Evolutionary conservation across 2,888 invertebrate genomes (phyloP).

Genomic region (Cephalotes varians): DNA sequence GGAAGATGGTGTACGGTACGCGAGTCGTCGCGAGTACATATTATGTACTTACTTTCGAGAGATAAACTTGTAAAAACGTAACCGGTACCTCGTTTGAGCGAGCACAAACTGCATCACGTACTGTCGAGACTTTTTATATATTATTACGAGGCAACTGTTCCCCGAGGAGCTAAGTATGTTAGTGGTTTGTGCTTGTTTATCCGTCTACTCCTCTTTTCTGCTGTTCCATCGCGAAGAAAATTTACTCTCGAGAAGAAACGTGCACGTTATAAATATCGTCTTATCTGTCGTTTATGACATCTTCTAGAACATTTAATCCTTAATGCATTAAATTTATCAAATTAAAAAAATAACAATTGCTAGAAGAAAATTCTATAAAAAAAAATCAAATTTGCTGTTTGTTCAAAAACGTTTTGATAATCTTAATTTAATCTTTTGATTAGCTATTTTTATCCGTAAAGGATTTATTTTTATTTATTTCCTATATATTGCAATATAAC

Average conservation of each 20-base stretch:
- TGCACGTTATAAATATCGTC: constrained; percentile 44
- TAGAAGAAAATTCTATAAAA: background rate
- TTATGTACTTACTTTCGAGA: constrained; percentile 26
- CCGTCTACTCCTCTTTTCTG: constrained; percentile 38
- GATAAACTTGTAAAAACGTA: constrained; percentile 46
- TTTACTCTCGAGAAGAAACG: constrained; percentile 15
- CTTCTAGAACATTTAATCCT: background rate
- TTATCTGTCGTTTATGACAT: constrained; percentile 54
- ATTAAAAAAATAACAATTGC: background rate
- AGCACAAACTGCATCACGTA: constrained; percentile 39
- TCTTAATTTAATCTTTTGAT: background rate
- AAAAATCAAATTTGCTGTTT: background rate
- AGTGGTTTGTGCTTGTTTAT: constrained; percentile 56
- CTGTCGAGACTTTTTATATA: constrained; percentile 51
- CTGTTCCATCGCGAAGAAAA: constrained; percentile 40
- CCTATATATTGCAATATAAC: background rate
- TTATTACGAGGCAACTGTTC: constrained; percentile 56
- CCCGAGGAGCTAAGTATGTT: constrained; percentile 60
- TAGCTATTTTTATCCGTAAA: too few species aligned
- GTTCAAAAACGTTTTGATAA: background rate
- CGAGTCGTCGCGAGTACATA: constrained; percentile 24
- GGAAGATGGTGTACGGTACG: constrained; percentile 23
- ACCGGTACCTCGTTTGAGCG: constrained; percentile 32
- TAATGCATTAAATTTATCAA: background rate
- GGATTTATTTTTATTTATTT: too few species aligned